Evolutionary conservation across 2,888 invertebrate genomes (phyloP), one percentile per base, ranked within the genome.

Genomic region (Torymus aiolomorphi): DNA sequence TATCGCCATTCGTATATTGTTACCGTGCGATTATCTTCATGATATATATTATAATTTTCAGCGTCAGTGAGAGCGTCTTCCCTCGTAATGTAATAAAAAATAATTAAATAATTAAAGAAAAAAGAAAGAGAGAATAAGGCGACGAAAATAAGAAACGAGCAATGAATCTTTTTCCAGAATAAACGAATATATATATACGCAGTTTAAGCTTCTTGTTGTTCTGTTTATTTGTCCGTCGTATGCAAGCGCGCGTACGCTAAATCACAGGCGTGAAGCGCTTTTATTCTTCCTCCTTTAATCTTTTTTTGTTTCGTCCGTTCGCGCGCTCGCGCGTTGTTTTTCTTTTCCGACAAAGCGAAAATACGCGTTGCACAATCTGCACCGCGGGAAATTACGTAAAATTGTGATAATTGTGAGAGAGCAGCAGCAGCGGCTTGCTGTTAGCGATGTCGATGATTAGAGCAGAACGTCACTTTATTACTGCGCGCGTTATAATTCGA

Each of bases 81-180:
- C 80, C 63, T 66, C 56, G 13, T 75, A 66, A 49, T 75, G 77
- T 71, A 71, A 67, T 54, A 42, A 54, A 31, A 63, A 66, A 42
- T 42, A 42, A 42, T 8, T 5, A 42, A 42, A 42, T 42, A 1
- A 42, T 42, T 42, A 42, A 42, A 42, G 8, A 67, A 67, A 18
- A 56, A 61, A 63, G 54, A 52, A 57, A 52, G 24, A 52, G 11
- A 20, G 14, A 18, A 31, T 42, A 42, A 42, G 42, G 42, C 5
- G 42, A 49, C 20, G 49, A 49, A 24, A n/a, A 66, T 31, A 54
- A 67, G 5, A 59, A 65, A 59, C 57, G 2, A 69, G 13, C 61
- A 72, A 54, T 77, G 77, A 65, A 80, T 69, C 24, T 76, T 80
- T 63, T 79, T 75, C 62, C 70, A 71, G 62, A 81, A 81, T 81